phyloP scores from a whole-genome alignment of 1,140 invertebrate genomes.

The Leptinotarsa undecemlineata region DNA sequence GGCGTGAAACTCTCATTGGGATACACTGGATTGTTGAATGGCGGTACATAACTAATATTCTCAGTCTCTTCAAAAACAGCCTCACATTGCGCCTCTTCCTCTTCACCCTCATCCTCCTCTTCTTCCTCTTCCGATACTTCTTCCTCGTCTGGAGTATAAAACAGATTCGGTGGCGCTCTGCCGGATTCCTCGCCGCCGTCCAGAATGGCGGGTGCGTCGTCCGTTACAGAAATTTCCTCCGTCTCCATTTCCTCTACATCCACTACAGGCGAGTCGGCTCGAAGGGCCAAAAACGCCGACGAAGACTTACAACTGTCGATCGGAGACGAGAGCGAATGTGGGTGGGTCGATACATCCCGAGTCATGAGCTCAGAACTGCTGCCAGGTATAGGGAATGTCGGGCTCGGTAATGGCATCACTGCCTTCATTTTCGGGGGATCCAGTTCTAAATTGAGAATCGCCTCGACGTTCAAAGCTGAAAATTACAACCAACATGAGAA shows the following conservation, averaged over 20 bases:
- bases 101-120: constrained; percentile 15
- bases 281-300: background rate
- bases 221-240: constrained; percentile 18
- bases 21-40: constrained; percentile 55
- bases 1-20: constrained; percentile 51
- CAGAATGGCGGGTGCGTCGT: background rate
- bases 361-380: constrained; percentile 28
- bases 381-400: constrained; percentile 40
- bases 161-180: constrained; percentile 40
- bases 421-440: constrained; percentile 42
- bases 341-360: background rate
- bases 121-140: constrained; percentile 9
- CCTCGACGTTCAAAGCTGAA: constrained; percentile 48
- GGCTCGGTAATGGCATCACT: constrained; percentile 35
- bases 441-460: constrained; percentile 48
- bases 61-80: constrained; percentile 35
- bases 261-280: background rate
- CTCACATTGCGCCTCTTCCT: background rate
- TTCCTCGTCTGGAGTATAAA: constrained; percentile 51
- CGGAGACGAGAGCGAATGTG: constrained; percentile 16
- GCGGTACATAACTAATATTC: constrained; percentile 50
- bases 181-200: constrained; percentile 7
- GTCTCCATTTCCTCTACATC: constrained; percentile 20
- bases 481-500: background rate
- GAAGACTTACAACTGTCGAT: background rate